phyloP scores from a whole-genome alignment of 2,888 invertebrate genomes.

The Sphinx pinastri region DNA sequence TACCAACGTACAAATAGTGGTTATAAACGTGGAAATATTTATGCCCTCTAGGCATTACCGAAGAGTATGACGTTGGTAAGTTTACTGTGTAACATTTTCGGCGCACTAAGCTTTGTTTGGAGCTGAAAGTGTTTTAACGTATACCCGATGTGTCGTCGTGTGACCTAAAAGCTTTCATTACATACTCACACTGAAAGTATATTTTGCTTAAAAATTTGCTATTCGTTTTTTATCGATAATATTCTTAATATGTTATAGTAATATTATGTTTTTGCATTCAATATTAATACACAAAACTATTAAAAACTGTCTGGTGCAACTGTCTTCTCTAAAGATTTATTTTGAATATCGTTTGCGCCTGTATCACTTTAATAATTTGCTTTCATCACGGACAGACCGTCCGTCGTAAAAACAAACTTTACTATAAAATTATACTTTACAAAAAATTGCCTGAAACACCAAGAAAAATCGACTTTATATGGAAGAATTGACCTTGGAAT shows the following conservation, averaged over 20 bases:
- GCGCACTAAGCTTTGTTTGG: neutral
- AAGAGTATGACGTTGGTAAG: neutral
- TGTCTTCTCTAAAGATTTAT: neutral
- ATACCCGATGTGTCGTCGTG: neutral
- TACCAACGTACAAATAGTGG: constrained; percentile 4
- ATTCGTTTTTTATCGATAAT: too few relatives aligned
- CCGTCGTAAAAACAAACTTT: too few relatives aligned
- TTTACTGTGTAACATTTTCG: neutral
- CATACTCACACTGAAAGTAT: neutral
- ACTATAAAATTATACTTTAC: too few relatives aligned
- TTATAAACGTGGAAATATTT: constrained; percentile 3
- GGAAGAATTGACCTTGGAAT: neutral
- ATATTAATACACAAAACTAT: too few relatives aligned
- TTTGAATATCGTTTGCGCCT: too few relatives aligned
- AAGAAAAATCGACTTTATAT: neutral
- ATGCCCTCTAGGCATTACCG: neutral
- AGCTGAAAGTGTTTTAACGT: neutral
- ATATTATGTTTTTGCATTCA: too few relatives aligned
- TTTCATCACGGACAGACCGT: too few relatives aligned
- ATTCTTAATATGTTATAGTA: too few relatives aligned
- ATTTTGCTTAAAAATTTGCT: neutral
- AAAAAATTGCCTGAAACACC: too few relatives aligned
- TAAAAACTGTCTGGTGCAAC: too few relatives aligned
- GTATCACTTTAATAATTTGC: too few relatives aligned
- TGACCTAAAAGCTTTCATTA: neutral